These are phyloP conservation scores for Streptopelia turtur DNA, from an alignment of 2,797 vertebrate genomes.

Conservation along the genomic window DNA sequence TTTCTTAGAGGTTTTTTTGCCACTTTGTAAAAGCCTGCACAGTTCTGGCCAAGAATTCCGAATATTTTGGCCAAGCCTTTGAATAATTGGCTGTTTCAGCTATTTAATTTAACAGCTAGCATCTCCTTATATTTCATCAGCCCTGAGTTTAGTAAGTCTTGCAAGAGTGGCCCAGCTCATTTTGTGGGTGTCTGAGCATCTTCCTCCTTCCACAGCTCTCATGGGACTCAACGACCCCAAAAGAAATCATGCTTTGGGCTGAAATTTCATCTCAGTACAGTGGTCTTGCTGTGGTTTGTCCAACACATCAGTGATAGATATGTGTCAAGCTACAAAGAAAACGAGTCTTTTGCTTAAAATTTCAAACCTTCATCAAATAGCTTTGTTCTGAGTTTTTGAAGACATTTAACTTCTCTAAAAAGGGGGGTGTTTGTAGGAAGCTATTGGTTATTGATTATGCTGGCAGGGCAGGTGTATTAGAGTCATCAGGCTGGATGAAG, in stretches of 20 bases:
- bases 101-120: background rate
- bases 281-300: background rate
- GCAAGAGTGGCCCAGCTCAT: background rate
- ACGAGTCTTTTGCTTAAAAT: background rate
- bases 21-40: background rate
- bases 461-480: background rate
- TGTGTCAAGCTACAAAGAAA: background rate
- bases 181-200: background rate
- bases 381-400: background rate
- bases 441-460: background rate
- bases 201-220: background rate
- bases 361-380: background rate
- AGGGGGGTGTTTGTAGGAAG: background rate
- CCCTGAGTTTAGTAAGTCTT: background rate
- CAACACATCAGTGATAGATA: background rate
- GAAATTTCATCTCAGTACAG: background rate
- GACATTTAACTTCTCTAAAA: background rate
- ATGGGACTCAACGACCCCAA: rapidly evolving
- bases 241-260: background rate
- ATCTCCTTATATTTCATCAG: background rate
- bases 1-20: background rate
- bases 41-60: background rate
- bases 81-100: background rate
- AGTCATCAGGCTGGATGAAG: background rate
- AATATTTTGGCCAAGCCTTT: background rate